Conservation (phyloP, 2,113 vertebrate species). For the Pseudolaguvia tuberculata region DNA sequence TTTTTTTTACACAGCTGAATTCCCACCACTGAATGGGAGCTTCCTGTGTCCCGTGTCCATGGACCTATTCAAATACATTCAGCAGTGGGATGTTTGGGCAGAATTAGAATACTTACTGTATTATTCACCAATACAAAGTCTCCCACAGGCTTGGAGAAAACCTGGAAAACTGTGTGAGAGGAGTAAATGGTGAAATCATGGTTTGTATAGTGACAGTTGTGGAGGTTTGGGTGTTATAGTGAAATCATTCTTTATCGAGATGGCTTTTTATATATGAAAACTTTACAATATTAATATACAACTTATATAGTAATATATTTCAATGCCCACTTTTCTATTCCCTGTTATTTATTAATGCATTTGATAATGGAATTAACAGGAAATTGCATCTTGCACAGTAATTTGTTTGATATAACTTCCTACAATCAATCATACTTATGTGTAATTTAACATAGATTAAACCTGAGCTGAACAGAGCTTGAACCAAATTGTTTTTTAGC, state of each 20-base stretch:
- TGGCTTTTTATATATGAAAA: too few species aligned
- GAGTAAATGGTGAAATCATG: not conserved
- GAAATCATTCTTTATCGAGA: not conserved
- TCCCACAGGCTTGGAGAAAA: not conserved
- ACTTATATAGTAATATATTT: too few species aligned
- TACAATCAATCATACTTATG: too few species aligned
- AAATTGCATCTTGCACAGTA: too few species aligned
- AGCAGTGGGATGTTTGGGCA: not conserved
- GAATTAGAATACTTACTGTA: conserved; percentile 11
- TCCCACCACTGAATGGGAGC: not conserved
- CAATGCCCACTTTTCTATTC: too few species aligned
- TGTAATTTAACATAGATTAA: too few species aligned
- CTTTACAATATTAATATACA: too few species aligned
- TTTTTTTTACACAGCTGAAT: conserved; percentile 15
- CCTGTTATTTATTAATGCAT: too few species aligned
- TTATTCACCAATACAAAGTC: not conserved
- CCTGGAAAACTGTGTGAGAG: not conserved
- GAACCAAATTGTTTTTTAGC: not conserved
- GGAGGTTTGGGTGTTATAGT: not conserved
- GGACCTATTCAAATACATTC: conserved; percentile 10
- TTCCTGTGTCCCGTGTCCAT: not conserved
- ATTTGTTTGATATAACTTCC: too few species aligned
- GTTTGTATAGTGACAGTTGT: not conserved
- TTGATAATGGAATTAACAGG: too few species aligned
- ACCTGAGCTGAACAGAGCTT: not conserved